These are phyloP conservation scores for Drosophila triauraria DNA, from an alignment of 1,140 invertebrate species.

Conservation along the genomic window DNA sequence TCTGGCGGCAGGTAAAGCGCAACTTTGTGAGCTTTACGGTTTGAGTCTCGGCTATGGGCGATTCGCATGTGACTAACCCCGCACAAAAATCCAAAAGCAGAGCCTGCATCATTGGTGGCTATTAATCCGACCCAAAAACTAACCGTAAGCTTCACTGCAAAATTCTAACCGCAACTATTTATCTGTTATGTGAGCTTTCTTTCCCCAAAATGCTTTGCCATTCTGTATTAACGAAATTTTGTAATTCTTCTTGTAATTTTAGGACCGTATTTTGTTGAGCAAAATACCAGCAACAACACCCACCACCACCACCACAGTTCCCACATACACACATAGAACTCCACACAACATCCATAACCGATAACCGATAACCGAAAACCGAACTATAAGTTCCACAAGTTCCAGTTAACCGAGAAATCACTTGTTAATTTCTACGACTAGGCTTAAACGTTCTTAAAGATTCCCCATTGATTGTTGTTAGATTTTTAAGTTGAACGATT, in stretches of 20 bases:
- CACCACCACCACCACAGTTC: conserved; percentile 39
- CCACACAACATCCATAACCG: conserved; percentile 38
- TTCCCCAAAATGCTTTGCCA: conserved; percentile 4
- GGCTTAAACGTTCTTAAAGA: conserved; percentile 4
- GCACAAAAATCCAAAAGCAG: conserved; percentile 1
- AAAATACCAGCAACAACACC: conserved; percentile 56
- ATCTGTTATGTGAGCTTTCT: conserved; percentile 12
- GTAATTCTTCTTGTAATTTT: conserved; percentile 45
- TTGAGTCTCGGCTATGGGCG: conserved; percentile 34
- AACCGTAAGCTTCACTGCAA: conserved; percentile 29
- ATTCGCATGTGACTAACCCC: conserved; percentile 46
- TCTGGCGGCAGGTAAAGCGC: conserved; percentile 71
- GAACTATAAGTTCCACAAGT: conserved; percentile 34
- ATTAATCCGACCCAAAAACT: conserved; percentile 19
- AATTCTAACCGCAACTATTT: conserved; percentile 20
- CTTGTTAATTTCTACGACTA: conserved; percentile 56
- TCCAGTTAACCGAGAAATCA: conserved; percentile 36
- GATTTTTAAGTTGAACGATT: conserved; percentile 58
- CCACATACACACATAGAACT: conserved; percentile 54
- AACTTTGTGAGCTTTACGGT: conserved; percentile 50
- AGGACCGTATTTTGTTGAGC: conserved; percentile 60
- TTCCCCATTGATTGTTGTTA: conserved; percentile 65
- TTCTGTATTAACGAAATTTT: conserved; percentile 41
- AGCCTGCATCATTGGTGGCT: conserved; percentile 17
- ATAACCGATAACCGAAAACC: conserved; percentile 19